Evolutionary conservation across 2,113 vertebrate genomes (phyloP), one percentile per base, ranked within the genome.

Genomic region (Trinectes maculatus): DNA sequence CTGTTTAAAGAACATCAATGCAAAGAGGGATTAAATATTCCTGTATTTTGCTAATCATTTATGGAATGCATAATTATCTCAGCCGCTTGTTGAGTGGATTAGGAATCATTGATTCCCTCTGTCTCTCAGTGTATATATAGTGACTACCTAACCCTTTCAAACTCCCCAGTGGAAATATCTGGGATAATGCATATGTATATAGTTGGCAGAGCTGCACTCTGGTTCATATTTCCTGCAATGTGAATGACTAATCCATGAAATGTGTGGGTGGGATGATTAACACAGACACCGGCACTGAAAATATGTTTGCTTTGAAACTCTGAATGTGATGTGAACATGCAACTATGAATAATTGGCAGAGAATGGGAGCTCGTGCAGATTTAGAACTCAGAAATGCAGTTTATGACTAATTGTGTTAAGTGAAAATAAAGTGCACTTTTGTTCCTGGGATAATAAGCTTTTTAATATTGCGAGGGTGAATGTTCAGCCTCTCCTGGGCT

Each of bases 371-470:
- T 80, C 74, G 84, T 85, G 82, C 87, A 77, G 85, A 91, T 91
- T 85, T 80, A 86, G 79, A 92, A 93, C 76, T 89, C 75, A 56
- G 70, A 87, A 90, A 91, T 47, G 72, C 91, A 90, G 85, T 92
- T 93, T 91, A 91, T 91, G 92, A 89, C 90, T 92, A 92, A 93
- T 92, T 91, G 91, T 91, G 88, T 92, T 91, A 92, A 93, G 91
- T 92, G 91, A 92, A 92, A 93, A 92, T 91, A 92, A 91, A 92
- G 89, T 91, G 86, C 77, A 89, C 88, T 91, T 92, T 92, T 93
- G 91, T 93, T 92, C 71, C 77, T 58, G 82, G 85, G 90, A 90
- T 92, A 91, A 93, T 92, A 89, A 91, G 90, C 77, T 84, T 89
- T 92, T 89, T 82, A 91, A 89, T 91, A 88, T 91, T 82, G 83